These are phyloP conservation scores for Odontomyia ornata DNA, from an alignment of 2,888 invertebrate genomes.

Conservation along the genomic window DNA sequence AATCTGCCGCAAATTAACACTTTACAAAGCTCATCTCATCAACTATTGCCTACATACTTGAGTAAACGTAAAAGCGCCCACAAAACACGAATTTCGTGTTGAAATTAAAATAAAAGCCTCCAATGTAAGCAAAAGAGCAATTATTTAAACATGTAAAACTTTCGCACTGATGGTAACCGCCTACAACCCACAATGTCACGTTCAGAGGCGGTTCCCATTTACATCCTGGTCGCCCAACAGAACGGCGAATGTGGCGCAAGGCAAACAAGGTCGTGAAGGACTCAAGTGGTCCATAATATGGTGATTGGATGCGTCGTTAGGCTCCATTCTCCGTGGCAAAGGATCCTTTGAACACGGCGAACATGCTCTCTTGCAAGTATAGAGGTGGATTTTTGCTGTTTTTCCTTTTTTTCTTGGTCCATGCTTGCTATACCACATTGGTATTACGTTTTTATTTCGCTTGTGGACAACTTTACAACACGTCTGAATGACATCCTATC, in stretches of 20 bases:
- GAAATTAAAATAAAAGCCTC: conserved; percentile 34
- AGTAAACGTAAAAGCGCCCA: conserved; percentile 18
- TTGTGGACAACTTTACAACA: conserved; percentile 25
- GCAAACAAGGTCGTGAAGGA: conserved; percentile 41
- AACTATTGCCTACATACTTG: background rate
- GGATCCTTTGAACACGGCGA: conserved; percentile 13
- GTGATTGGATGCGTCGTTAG: conserved; percentile 47
- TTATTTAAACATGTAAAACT: conserved; percentile 37
- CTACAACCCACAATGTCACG: conserved; percentile 48
- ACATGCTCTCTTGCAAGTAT: background rate
- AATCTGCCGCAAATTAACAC: conserved; percentile 13
- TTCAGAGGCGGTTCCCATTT: conserved; percentile 50
- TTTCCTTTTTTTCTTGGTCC: no score
- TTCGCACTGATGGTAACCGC: conserved; percentile 43
- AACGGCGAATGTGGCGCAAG: conserved; percentile 42
- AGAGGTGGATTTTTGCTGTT: conserved; percentile 17
- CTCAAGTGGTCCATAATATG: conserved; percentile 45
- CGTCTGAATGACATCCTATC: conserved; percentile 36
- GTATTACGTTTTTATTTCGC: conserved; percentile 28
- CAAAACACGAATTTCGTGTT: conserved; percentile 23
- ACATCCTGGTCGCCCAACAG: conserved; percentile 41
- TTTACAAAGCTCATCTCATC: background rate
- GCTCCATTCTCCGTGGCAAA: conserved; percentile 2
- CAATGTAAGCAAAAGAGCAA: background rate
- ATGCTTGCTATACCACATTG: conserved; percentile 9